phyloP scores from a whole-genome alignment of 2,797 vertebrate genomes.

The Siniperca obscura region DNA sequence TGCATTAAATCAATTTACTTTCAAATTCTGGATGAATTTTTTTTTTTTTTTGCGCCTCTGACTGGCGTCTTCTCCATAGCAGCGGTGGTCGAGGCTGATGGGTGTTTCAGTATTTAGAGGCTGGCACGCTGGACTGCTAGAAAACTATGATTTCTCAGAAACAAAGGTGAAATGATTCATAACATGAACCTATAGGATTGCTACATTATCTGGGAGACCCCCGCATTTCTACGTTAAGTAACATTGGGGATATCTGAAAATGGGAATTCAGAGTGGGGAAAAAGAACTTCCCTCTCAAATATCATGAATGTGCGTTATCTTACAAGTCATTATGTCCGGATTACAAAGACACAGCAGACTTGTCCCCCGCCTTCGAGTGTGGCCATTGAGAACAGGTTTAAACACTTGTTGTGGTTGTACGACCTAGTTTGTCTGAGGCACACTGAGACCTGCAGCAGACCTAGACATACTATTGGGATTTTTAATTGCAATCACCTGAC shows the following conservation, averaged over 20 bases:
- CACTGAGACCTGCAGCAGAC: background rate
- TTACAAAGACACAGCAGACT: background rate
- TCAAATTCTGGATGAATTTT: no score
- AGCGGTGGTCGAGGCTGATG: background rate
- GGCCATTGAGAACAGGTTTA: background rate
- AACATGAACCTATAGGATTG: no score
- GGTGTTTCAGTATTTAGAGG: background rate
- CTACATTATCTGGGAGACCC: no score
- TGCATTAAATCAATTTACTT: no score
- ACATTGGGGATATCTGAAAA: background rate
- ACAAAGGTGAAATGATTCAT: no score
- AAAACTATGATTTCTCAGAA: no score
- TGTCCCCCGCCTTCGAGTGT: background rate
- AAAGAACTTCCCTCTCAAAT: background rate
- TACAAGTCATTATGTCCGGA: background rate
- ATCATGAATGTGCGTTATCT: no score
- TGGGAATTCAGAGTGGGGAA: background rate
- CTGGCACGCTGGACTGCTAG: no score
- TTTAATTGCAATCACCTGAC: no score
- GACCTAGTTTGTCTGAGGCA: background rate
- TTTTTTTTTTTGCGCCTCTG: background rate
- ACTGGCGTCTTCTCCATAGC: background rate
- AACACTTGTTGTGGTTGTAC: background rate
- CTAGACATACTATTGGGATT: background rate
- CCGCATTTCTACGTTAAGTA: no score